Percentiles rank a stretch among this genome's conserved stretches.
These are phyloP conservation scores for Microdon myrmicae DNA, from an alignment of 2,888 invertebrate species.

Conservation along the genomic window DNA sequence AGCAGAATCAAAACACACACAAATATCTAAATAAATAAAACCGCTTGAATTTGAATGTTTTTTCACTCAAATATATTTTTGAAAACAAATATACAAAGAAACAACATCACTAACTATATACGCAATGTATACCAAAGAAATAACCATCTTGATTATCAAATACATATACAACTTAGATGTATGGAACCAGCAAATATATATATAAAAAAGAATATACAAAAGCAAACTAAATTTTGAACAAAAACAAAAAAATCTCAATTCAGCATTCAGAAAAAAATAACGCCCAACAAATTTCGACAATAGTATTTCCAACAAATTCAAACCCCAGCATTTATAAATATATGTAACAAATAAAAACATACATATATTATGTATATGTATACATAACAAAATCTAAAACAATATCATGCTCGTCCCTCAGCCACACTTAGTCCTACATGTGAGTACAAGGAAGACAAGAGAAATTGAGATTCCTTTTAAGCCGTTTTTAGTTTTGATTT, in stretches of 20 bases:
- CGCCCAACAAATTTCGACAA: conserved; percentile 48
- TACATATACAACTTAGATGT: conserved; percentile 8
- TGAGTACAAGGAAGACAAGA: conserved; percentile 53
- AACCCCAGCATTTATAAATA: conserved; percentile 33
- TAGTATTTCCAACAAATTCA: conserved; percentile 45
- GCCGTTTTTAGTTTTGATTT: conserved; percentile 2
- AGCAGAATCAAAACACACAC: conserved; percentile 16
- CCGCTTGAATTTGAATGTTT: conserved; percentile 29
- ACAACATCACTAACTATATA: conserved; percentile 49
- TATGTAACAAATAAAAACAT: conserved; percentile 35
- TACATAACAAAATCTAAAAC: conserved; percentile 28
- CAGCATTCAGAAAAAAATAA: conserved; percentile 50
- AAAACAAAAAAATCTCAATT: conserved; percentile 27
- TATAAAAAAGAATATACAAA: conserved; percentile 23
- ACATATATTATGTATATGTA: conserved; percentile 12
- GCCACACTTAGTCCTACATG: conserved; percentile 53
- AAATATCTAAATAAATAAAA: not conserved
- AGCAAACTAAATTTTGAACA: conserved; percentile 37
- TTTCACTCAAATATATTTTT: conserved; percentile 50
- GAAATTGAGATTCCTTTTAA: conserved; percentile 23
- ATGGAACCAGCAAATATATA: conserved; percentile 28
- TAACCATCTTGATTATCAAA: conserved; percentile 19
- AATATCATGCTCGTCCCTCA: conserved; percentile 53
- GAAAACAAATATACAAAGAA: conserved; percentile 44
- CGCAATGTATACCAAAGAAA: conserved; percentile 31